These are phyloP conservation scores for Spodoptera frugiperda DNA, from an alignment of 1,140 invertebrate genomes.

Conservation along the genomic window DNA sequence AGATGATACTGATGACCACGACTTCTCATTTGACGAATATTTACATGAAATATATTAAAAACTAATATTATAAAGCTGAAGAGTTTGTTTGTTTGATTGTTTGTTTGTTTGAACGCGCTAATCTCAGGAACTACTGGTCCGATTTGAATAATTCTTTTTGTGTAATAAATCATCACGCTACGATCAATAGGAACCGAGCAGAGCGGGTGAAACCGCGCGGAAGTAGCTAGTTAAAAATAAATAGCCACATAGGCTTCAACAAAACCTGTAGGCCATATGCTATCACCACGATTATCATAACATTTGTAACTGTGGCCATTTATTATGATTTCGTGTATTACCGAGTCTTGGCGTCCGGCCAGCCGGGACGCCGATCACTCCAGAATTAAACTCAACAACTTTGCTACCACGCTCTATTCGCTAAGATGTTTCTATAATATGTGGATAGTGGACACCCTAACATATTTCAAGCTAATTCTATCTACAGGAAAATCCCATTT, in stretches of 20 bases:
- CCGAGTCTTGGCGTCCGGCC: conserved; percentile 47
- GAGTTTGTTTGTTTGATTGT: too few species aligned
- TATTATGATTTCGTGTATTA: conserved; percentile 43
- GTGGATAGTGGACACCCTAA: conserved; percentile 5
- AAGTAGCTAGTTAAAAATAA: neutral
- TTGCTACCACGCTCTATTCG: conserved; percentile 9
- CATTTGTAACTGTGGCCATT: conserved; percentile 36
- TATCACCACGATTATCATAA: conserved; percentile 43
- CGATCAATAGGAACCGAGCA: too few species aligned
- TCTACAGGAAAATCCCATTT: neutral
- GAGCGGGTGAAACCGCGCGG: too few species aligned
- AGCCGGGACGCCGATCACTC: conserved; percentile 45
- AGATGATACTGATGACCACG: too few species aligned
- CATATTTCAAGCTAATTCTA: conserved; percentile 6
- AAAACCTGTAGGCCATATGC: conserved; percentile 27
- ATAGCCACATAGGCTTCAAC: neutral
- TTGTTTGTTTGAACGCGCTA: too few species aligned
- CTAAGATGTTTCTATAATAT: conserved; percentile 22
- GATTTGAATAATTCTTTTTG: too few species aligned
- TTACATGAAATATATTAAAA: too few species aligned
- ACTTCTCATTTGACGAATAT: too few species aligned
- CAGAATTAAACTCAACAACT: conserved; percentile 54
- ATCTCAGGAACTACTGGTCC: too few species aligned
- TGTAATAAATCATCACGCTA: too few species aligned
- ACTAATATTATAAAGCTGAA: too few species aligned